Conservation (phyloP, 2,797 vertebrate species). For the Eptatretus atami region DNA sequence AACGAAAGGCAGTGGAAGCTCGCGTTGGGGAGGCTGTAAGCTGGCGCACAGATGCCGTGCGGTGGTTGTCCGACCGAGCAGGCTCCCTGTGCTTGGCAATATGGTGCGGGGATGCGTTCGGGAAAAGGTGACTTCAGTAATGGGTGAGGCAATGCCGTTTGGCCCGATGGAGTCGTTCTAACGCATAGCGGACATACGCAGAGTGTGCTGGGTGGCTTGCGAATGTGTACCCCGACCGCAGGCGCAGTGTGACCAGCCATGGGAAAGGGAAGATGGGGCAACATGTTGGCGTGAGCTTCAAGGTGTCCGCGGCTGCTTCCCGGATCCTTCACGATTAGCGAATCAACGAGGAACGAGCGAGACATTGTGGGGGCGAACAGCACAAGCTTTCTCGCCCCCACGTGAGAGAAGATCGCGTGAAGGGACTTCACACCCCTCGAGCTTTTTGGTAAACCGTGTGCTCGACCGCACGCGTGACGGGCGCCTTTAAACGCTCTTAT, state of each 20-base stretch:
- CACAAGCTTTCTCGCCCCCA: too few relatives aligned
- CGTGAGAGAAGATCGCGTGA: too few relatives aligned
- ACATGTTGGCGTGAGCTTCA: neutral
- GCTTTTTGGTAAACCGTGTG: too few relatives aligned
- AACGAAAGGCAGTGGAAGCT: conserved; percentile 70
- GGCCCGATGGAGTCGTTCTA: neutral
- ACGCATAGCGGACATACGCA: conserved; percentile 33
- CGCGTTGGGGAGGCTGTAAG: conserved; percentile 68
- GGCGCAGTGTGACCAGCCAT: neutral
- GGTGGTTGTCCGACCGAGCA: neutral
- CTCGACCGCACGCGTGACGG: too few relatives aligned
- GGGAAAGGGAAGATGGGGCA: neutral
- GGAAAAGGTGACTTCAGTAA: conserved; percentile 1
- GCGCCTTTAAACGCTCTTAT: too few relatives aligned
- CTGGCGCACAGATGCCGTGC: conserved; percentile 24
- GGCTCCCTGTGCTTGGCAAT: neutral
- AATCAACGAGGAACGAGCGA: conserved; percentile 95
- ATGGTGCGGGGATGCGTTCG: neutral
- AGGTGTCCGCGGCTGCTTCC: conserved; percentile 11
- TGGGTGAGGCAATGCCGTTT: neutral
- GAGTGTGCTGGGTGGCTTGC: conserved; percentile 27
- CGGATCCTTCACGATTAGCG: conserved; percentile 80
- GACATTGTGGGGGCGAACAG: conserved; percentile 27
- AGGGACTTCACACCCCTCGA: too few relatives aligned
- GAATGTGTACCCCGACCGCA: neutral